A percentile compares a stretch with the other conserved stretches of the same genome.
phyloP scores from a whole-genome alignment of 2,888 invertebrate species.

The Resseliella maxima region DNA sequence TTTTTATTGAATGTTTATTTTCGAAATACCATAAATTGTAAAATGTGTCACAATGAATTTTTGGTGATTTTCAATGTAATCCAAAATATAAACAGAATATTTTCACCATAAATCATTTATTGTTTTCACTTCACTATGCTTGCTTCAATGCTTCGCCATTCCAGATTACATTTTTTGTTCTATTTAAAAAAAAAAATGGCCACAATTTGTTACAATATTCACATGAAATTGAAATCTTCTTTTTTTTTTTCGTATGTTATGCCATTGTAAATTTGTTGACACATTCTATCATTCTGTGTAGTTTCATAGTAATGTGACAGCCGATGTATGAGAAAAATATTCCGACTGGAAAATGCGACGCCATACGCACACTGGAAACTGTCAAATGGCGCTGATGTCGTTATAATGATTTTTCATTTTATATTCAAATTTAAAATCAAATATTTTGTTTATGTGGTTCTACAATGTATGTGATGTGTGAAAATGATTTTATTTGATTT shows the following conservation, averaged over 20 bases:
- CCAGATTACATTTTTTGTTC: not conserved
- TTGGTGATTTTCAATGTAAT: not conserved
- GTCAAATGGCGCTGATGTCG: conserved; percentile 34
- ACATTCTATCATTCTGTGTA: not conserved
- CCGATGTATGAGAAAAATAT: conserved; percentile 7
- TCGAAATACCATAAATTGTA: not conserved
- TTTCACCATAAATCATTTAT: not conserved
- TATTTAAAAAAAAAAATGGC: conserved; percentile 18
- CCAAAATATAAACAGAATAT: not conserved
- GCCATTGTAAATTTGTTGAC: conserved; percentile 54
- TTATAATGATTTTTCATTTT: not conserved
- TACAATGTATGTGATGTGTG: no score
- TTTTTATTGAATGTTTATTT: no score
- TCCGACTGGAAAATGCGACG: conserved; percentile 46
- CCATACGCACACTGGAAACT: conserved; percentile 49
- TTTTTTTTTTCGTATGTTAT: conserved; percentile 46
- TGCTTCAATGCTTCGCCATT: not conserved
- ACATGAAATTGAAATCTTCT: conserved; percentile 15
- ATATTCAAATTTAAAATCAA: not conserved
- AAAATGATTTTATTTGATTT: not conserved
- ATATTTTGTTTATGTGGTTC: no score
- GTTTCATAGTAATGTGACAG: conserved; percentile 47
- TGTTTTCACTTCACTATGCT: not conserved
- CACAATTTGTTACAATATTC: not conserved
- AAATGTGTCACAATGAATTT: not conserved